Evolutionary conservation across 2,113 vertebrate species (phyloP).

Genomic region (Triplophysa rosa): DNA sequence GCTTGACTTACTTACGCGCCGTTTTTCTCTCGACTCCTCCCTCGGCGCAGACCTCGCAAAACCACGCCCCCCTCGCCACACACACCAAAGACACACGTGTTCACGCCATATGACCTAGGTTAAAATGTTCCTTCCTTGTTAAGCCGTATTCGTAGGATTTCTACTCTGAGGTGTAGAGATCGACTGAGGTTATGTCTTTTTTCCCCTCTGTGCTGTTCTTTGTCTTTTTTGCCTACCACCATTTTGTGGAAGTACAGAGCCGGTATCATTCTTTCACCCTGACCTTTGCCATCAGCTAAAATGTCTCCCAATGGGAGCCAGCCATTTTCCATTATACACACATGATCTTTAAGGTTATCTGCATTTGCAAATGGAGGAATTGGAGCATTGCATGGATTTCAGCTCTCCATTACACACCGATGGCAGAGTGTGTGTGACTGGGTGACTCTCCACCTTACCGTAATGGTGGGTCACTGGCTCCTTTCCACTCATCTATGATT

Average conservation of each 20-base stretch:
- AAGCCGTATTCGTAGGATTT: conserved; percentile 27
- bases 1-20: no score
- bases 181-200: conserved; percentile 33
- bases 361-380: conserved; percentile 64
- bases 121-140: conserved; percentile 18
- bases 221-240: conserved; percentile 52
- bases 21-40: no score
- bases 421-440: conserved; percentile 54
- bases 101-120: neutral
- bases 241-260: conserved; percentile 57
- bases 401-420: conserved; percentile 46
- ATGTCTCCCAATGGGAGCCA: conserved; percentile 70
- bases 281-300: conserved; percentile 64
- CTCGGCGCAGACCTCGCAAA: no score
- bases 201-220: conserved; percentile 48
- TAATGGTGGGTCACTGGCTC: conserved; percentile 76
- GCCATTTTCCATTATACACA: conserved; percentile 40
- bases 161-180: conserved; percentile 34
- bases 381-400: conserved; percentile 56
- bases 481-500: conserved; percentile 77
- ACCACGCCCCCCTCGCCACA: no score
- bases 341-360: conserved; percentile 53
- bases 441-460: conserved; percentile 70
- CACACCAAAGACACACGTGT: no score
- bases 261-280: conserved; percentile 54